phyloP scores from a whole-genome alignment of 2,888 invertebrate species.

The Protophormia terraenovae region DNA sequence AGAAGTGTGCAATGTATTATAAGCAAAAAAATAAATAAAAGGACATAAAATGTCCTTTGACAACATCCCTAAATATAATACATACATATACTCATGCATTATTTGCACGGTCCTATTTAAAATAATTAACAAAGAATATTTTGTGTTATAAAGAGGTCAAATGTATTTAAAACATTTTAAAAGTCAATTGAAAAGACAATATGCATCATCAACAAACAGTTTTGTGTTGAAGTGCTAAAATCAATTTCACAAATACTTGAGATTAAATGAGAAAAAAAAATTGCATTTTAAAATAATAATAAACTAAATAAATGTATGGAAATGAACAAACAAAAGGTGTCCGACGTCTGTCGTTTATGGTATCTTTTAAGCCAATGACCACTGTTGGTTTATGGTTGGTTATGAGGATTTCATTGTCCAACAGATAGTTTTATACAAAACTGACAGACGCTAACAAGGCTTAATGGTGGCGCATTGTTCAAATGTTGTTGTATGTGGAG shows the following conservation, averaged over 20 bases:
- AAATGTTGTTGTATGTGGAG: not conserved
- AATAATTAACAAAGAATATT: constrained; percentile 15
- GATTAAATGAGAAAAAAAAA: constrained; percentile 36
- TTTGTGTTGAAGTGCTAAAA: constrained; percentile 52
- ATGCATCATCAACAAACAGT: constrained; percentile 29
- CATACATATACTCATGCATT: not conserved
- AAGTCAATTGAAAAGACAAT: constrained; percentile 58
- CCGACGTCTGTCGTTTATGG: constrained; percentile 6
- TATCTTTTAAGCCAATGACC: constrained; percentile 41
- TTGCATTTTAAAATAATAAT: constrained; percentile 11
- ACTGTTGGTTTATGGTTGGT: constrained; percentile 45
- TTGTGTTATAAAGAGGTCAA: constrained; percentile 47
- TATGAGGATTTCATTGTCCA: constrained; percentile 39
- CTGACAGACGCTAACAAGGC: constrained; percentile 65
- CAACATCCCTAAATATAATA: constrained; percentile 7
- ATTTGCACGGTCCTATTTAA: not conserved
- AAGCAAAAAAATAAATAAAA: not conserved
- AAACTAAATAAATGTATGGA: constrained; percentile 33
- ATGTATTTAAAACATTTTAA: constrained; percentile 46
- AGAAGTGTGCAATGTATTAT: constrained; percentile 1
- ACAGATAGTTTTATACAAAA: constrained; percentile 10
- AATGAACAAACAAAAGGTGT: constrained; percentile 53
- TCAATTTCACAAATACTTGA: constrained; percentile 52
- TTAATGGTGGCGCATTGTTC: constrained; percentile 63
- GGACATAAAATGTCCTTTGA: constrained; percentile 24